phyloP scores from a whole-genome alignment of 2,888 invertebrate genomes.

The Limnephilus rhombicus region DNA sequence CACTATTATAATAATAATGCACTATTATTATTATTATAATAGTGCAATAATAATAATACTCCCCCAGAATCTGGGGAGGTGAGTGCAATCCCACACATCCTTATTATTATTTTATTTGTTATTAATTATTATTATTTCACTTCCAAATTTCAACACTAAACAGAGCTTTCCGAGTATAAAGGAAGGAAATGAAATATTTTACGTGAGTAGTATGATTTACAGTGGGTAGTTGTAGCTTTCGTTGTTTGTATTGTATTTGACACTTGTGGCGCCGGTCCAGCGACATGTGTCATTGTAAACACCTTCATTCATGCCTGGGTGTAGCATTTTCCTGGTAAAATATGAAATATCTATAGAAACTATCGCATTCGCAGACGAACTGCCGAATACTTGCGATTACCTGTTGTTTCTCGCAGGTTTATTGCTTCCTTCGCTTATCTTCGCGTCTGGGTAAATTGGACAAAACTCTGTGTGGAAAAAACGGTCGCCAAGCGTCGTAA shows the following conservation, averaged over 20 bases:
- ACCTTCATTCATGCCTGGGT: constrained; percentile 38
- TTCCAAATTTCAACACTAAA: too few relatives aligned
- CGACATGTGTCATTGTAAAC: background rate
- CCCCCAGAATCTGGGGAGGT: too few relatives aligned
- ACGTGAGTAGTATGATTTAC: constrained; percentile 4
- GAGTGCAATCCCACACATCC: too few relatives aligned
- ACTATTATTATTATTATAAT: too few relatives aligned
- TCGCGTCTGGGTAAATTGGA: background rate
- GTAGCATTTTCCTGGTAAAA: constrained; percentile 27
- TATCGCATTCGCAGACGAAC: constrained; percentile 9
- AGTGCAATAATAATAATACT: too few relatives aligned
- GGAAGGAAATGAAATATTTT: background rate
- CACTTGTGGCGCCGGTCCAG: constrained; percentile 13
- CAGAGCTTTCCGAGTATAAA: background rate
- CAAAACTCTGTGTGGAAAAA: constrained; percentile 17
- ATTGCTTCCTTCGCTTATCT: constrained; percentile 19
- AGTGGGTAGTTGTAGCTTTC: background rate
- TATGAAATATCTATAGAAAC: background rate
- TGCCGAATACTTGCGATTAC: background rate
- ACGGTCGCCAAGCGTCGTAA: constrained; percentile 32
- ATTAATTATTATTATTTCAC: too few relatives aligned
- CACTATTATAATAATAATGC: too few relatives aligned
- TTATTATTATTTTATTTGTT: too few relatives aligned
- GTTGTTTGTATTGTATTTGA: background rate
- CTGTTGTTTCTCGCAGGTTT: constrained; percentile 4